Base-by-base conservation (phyloP, 2,797 vertebrate genomes). In the Amphiprion clarkii region DNA sequence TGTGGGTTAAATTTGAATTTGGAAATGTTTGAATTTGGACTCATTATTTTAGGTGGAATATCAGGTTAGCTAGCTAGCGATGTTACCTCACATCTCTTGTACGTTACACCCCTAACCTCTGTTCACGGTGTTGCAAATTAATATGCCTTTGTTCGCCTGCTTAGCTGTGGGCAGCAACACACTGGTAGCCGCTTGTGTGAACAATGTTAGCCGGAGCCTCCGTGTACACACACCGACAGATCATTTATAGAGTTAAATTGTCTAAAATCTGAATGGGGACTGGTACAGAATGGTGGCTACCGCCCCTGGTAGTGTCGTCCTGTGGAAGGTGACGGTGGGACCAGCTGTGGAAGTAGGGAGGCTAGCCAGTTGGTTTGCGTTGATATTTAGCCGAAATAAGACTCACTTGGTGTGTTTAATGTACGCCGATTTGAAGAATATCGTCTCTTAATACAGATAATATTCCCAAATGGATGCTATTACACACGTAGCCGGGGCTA, bases 21-120 rank as follows among this genome's bases (percentile, higher is more conserved):
- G 10, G 2, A 71, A 69, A 79, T 23, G 70, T 68, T 36, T 71
- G 27, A 39, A 70, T 81, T 61, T 66, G 40, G 27, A 59, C 44
- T 74, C 40, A 16, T 74, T 48, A 21, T 82, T 64, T 70, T 44
- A 72, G 72, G 74, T 80, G 36, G 69, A 67, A 76, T 33, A 49
- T 56, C 62, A 82, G 73, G 68, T 78, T 89, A 87, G 90, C 80
- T 57, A 67, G 85, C 83, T 89, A 74, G 82, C 83, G 79, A 51
- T 55, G 76, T 83, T 87, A 13, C 63, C 53, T 54, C 55, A 31
- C 58, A 51, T 79, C 56, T 48, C 21, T 33, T 65, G 75, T 63
- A 66, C 63, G 23, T 44, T 49, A 71, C 54, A 70, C 55, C 49
- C 48, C 49, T 21, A 57, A 70, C 55, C 52, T 52, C 49, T 21